A percentile compares a stretch with the other conserved stretches of the same genome.
These are phyloP conservation scores for Poecilia wingei DNA, from an alignment of 2,797 vertebrate genomes.

Conservation along the genomic window DNA sequence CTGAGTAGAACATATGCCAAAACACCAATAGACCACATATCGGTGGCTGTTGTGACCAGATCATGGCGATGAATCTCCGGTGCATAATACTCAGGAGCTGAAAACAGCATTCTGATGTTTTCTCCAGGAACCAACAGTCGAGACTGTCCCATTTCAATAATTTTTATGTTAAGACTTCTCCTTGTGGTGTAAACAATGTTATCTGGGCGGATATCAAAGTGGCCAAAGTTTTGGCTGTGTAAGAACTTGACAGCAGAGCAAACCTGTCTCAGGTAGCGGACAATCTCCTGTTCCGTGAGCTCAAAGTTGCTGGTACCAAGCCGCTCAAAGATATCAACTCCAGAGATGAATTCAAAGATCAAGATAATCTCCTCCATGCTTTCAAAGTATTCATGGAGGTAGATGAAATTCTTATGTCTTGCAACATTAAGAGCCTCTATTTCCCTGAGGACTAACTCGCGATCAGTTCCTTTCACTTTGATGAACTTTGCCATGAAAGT, in stretches of 20 bases:
- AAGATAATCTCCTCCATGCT: constrained; percentile 97
- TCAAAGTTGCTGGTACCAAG: constrained; percentile 92
- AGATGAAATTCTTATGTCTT: constrained; percentile 91
- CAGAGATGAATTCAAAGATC: constrained; percentile 98
- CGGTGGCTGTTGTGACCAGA: constrained; percentile 90
- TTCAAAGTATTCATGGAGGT: constrained; percentile 97
- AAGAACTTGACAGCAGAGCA: constrained; percentile 91
- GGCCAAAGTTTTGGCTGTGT: constrained; percentile 89
- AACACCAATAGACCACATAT: constrained; percentile 98
- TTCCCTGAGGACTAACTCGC: constrained; percentile 95
- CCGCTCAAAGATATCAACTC: constrained; percentile 97
- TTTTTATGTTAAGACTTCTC: constrained; percentile 90
- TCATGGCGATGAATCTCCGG: constrained; percentile 96
- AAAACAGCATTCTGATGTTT: constrained; percentile 93
- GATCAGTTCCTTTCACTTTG: constrained; percentile 96
- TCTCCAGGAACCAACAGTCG: constrained; percentile 94
- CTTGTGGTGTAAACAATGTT: constrained; percentile 95
- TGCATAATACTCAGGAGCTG: constrained; percentile 93
- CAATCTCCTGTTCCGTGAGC: constrained; percentile 94
- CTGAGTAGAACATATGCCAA: constrained; percentile 93
- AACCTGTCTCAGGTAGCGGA: constrained; percentile 91
- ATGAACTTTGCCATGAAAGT: constrained; percentile 97
- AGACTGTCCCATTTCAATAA: constrained; percentile 97
- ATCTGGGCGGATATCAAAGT: constrained; percentile 96
- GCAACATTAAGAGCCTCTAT: constrained; percentile 94